Evolutionary conservation across 2,888 invertebrate genomes (phyloP), one percentile per base, ranked within the genome.

Genomic region (Criorhina ranunculi): DNA sequence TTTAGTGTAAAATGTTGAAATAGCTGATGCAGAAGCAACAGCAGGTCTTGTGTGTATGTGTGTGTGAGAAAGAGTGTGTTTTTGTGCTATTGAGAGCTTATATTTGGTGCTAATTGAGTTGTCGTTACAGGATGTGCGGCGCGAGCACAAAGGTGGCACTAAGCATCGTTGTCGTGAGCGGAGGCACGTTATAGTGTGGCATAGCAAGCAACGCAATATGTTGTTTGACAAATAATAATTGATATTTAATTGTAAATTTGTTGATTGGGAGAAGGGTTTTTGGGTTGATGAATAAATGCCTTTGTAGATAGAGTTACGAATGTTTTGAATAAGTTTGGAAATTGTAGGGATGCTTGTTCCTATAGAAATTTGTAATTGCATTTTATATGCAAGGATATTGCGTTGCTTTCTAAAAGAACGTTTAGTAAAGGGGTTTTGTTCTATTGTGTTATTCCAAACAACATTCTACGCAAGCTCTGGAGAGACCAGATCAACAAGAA

Each of bases 21-120:
- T 67, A 67, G 55, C 64, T 69, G 49, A 57, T 31, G 66, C 69
- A 70, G 72, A 46, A 78, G 67, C 66, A 60, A 35, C 51, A 64
- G 64, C 64, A 40, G 49, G 67, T 64, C 70, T 35, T 72, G 3
- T 12, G 33, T 35, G 42, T 42, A 31, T n/a, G 40, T 31, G 46
- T 33, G 24, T 37, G 6, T 37, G 17, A 4, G 37, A n/a, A n/a
- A n/a, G n/a, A 15, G 17, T 49, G 51, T 35, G 46, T 35, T 31
- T 69, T 33, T 15, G 40, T 69, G 46, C 15, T 44, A 51, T 4
- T 44, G 7, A 55, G 7, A 70, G 78, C 46, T 70, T 62, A 70
- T 78, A 78, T 78, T 70, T 76, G 70, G 59, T 70, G 85, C 85
- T 85, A 85, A 85, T 85, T 85, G 85, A 85, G 80, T 76, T 85